Base-by-base conservation (phyloP, 2,113 vertebrate species). In the Fregetta grallaria region DNA sequence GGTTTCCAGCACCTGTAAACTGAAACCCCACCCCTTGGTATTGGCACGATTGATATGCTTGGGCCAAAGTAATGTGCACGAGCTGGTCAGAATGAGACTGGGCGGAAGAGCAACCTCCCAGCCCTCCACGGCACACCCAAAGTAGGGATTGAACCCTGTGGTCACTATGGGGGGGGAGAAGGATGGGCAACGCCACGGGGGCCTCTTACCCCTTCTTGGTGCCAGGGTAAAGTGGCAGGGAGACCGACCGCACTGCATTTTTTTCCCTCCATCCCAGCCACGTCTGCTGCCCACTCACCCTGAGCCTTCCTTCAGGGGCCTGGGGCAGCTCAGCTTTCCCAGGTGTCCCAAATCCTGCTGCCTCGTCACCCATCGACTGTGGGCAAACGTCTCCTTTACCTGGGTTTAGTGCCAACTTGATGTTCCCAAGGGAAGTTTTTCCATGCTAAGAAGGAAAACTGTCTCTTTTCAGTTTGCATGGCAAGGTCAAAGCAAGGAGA, bases 1-100 rank as follows among this genome's bases (percentile, higher is more conserved):
- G 23, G 10, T 80, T 55, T 76, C 19, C 49, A 85, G 59, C 11
- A 22, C 1, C 0, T 10, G 9, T 30, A 49, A 73, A 50, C 16
- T 30, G 32, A 36, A 94, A 71, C 3, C 0, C 0, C 6, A 21
- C 7, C 0, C 0, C n/a, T 40, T 27, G 34, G 8, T 56, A 20
- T 9, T 23, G 56, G 13, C 13, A 36, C 2, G 22, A 34, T 1
- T 23, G 15, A 40, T 15, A 6, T 4, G 5, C 13, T 55, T 22
- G 36, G 16, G 14, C 17, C 25, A 34, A 50, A 52, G 16, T 29
- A 36, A 53, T 3, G 25, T 22, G 36, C 9, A 26, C 0, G 3
- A 84, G 52, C 26, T 62, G 45, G 25, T 2, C 2, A 23, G 76
- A 62, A n/a, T 7, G 26, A 81, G 58, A 34, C 26, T 30, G 26